Percentiles rank a stretch among this genome's conserved stretches.
Conservation (phyloP, 2,888 invertebrate genomes). For the Gortyna flavago region DNA sequence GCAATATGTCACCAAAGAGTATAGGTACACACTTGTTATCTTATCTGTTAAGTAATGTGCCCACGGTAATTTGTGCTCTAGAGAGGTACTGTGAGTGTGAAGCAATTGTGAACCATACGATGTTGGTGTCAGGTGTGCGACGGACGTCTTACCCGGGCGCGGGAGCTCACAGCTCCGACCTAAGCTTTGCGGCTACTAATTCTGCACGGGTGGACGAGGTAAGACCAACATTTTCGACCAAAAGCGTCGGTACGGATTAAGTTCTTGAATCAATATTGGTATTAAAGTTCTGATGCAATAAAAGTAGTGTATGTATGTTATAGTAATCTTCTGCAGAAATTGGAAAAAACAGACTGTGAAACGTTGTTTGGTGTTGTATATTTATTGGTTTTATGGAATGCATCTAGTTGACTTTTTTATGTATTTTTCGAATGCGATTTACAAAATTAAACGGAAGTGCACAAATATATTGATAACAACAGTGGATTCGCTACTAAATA, state of each 20-base stretch:
- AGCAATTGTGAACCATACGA: constrained; percentile 76
- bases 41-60: constrained; percentile 82
- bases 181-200: constrained; percentile 56
- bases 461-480: neutral
- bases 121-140: constrained; percentile 84
- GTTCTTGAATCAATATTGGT: constrained; percentile 2
- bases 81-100: constrained; percentile 70
- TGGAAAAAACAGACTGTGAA: constrained; percentile 5
- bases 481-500: neutral
- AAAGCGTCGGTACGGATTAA: constrained; percentile 2
- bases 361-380: neutral
- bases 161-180: constrained; percentile 67
- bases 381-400: constrained; percentile 1
- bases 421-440: constrained; percentile 13
- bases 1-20: constrained; percentile 73
- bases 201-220: constrained; percentile 75
- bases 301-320: neutral
- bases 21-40: constrained; percentile 75
- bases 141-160: constrained; percentile 79
- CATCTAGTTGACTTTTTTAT: neutral
- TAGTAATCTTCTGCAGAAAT: neutral
- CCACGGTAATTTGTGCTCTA: constrained; percentile 74
- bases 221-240: constrained; percentile 54
- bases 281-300: constrained; percentile 2
- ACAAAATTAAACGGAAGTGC: neutral